Evolutionary conservation across 2,113 vertebrate genomes (phyloP), one percentile per base, ranked within the genome.

Genomic region (Pseudopipra pipra): DNA sequence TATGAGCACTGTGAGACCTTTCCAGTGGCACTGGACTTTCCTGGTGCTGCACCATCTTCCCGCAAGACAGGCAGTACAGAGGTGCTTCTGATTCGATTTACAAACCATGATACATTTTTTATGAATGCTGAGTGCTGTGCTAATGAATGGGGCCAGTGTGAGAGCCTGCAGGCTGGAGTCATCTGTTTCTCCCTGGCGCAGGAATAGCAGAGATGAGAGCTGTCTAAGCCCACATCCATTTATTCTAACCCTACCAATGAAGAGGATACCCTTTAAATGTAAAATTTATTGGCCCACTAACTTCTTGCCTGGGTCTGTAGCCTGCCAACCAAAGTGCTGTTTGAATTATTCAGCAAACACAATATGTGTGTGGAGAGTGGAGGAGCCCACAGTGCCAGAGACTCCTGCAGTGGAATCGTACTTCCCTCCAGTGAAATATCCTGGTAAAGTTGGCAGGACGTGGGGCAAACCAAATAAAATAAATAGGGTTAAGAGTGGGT

Each of bases 61-160:
- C 0, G 0, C 52, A 43, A 52, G 65, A 27, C 44, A 5, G 44
- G 65, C 84, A 77, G 47, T 46, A 28, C 84, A 70, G 91, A 82
- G 81, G 62, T 89, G 89, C 76, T 87, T 66, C 73, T 89, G 93
- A 56, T 52, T 67, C 31, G 21, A 82, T 84, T 89, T 95, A 37
- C 72, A 90, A 94, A 84, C 70, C 80, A 5, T 37, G 51, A 95
- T 94, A 20, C 65, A 80, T 81, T 71, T 91, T 81, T 97, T 72
- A 95, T 81, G 89, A 51, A 52, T 31, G 61, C 73, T 84, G 93
- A 96, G 87, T 87, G 87, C 89, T 89, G 80, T 54, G 86, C 89
- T 96, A 87, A 89, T 85, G 87, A 96, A 63, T 70, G 95, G 86
- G 93, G 86, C 89, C 79, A 61, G 85, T 15, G 41, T 77, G 86